These are phyloP conservation scores for Drosophila takahashii DNA, from an alignment of 1,140 invertebrate genomes.

Conservation along the genomic window DNA sequence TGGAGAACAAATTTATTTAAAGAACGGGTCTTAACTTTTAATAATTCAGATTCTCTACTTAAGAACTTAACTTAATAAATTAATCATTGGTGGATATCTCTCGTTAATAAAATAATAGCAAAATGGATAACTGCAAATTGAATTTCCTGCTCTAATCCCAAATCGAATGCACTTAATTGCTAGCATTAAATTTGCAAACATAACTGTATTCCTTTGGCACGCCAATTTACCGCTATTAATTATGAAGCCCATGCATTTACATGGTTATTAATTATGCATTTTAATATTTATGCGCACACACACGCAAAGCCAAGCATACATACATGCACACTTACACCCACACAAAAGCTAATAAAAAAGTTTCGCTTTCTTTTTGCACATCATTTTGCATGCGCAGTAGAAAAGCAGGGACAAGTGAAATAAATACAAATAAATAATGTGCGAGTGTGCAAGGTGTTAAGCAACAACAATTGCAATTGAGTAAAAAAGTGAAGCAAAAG, in stretches of 20 bases:
- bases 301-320: background rate
- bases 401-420: conserved; percentile 54
- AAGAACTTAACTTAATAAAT: background rate
- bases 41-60: background rate
- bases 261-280: conserved; percentile 55
- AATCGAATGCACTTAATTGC: conserved; percentile 31
- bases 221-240: conserved; percentile 55
- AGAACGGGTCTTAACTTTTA: background rate
- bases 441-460: conserved; percentile 41
- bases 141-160: conserved; percentile 5
- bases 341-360: conserved; percentile 60
- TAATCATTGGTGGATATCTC: background rate
- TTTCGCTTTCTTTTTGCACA: conserved; percentile 83
- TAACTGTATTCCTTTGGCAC: conserved; percentile 29
- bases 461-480: conserved; percentile 49
- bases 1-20: conserved; percentile 1
- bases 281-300: conserved; percentile 16
- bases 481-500: conserved; percentile 5
- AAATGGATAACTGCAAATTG: background rate
- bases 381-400: conserved; percentile 81
- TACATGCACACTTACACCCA: conserved; percentile 12
- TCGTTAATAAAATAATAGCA: background rate
- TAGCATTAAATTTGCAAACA: conserved; percentile 32
- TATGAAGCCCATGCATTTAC: conserved; percentile 58
- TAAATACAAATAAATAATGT: conserved; percentile 38